Conservation (phyloP, 2,888 invertebrate species). For the Chalcosyrphus nemorum region DNA sequence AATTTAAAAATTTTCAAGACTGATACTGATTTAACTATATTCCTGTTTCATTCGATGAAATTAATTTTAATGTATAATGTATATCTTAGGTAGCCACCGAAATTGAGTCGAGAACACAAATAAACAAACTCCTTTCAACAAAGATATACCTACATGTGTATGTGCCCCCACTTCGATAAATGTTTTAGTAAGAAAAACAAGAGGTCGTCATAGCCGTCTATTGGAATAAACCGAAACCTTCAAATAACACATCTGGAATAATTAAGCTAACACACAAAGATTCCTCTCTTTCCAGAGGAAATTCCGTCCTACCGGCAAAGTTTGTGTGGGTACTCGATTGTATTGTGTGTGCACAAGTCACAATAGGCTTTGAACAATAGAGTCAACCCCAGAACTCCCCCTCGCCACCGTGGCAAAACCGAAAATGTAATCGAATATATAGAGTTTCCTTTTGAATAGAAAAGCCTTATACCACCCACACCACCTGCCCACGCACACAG, state of each 20-base stretch:
- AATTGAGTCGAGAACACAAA: no score
- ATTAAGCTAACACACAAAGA: neutral
- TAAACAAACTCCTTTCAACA: no score
- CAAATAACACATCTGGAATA: neutral
- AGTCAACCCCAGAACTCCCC: neutral
- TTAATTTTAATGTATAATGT: no score
- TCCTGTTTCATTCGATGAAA: no score
- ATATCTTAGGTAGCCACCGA: no score
- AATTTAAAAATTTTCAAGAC: no score
- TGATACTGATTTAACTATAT: no score
- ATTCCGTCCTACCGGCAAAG: neutral
- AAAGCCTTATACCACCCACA: neutral
- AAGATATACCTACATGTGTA: no score
- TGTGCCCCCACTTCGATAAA: no score
- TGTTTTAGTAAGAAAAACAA: neutral
- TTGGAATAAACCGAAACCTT: neutral
- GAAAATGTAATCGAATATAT: slow-evolving; percentile 10
- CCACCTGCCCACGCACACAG: neutral
- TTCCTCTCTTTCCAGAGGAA: neutral
- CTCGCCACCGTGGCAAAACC: no score
- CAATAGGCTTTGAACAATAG: neutral
- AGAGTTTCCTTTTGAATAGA: neutral
- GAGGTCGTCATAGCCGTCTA: neutral
- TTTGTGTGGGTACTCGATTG: no score
- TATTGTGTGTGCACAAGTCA: neutral